These are phyloP conservation scores for Drosophila ironensis DNA, from an alignment of 1,140 invertebrate genomes.

Conservation along the genomic window DNA sequence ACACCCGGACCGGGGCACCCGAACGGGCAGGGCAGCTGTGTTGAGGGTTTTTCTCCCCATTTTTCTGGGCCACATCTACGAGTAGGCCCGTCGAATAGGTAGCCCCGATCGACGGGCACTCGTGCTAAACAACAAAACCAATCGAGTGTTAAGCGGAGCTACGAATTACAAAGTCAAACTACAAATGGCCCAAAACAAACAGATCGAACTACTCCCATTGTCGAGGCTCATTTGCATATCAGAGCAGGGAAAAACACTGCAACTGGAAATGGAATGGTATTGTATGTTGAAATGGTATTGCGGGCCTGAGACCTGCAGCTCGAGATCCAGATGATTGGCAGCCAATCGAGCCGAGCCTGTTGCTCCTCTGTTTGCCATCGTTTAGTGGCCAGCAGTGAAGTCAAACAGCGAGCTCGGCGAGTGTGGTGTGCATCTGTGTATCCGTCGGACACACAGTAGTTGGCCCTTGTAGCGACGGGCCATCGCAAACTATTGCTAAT, in stretches of 20 bases:
- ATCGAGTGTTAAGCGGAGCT: slow-evolving; percentile 78
- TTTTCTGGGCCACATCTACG: not conserved
- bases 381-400: slow-evolving; percentile 70
- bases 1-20: slow-evolving; percentile 44
- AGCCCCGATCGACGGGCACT: slow-evolving; percentile 28
- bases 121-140: slow-evolving; percentile 78
- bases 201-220: slow-evolving; percentile 66
- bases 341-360: slow-evolving; percentile 69
- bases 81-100: slow-evolving; percentile 20
- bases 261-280: not conserved
- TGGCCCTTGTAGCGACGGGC: slow-evolving; percentile 56
- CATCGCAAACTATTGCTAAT: slow-evolving; percentile 64
- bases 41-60: slow-evolving; percentile 23
- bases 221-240: slow-evolving; percentile 69
- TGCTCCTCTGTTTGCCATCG: slow-evolving; percentile 72
- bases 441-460: slow-evolving; percentile 58
- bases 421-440: not conserved
- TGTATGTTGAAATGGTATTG: not conserved
- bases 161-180: slow-evolving; percentile 60
- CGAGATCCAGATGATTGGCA: slow-evolving; percentile 69
- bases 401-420: slow-evolving; percentile 55
- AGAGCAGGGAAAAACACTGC: slow-evolving; percentile 19
- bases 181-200: slow-evolving; percentile 73
- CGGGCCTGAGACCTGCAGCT: slow-evolving; percentile 35
- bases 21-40: slow-evolving; percentile 16